Conservation (phyloP, 2,797 vertebrate genomes). For the Pelochelys cantorii region DNA sequence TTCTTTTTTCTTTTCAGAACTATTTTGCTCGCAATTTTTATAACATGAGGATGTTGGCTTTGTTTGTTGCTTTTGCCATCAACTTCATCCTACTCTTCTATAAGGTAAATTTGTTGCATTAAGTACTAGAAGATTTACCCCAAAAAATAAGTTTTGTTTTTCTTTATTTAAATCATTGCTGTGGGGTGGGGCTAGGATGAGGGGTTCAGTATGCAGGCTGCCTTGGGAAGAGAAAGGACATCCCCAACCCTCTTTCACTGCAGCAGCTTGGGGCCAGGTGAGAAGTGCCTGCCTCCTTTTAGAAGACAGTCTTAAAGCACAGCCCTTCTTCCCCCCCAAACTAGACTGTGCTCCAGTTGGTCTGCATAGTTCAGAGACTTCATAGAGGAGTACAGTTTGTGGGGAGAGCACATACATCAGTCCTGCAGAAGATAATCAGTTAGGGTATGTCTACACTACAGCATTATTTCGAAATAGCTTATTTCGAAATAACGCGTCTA, state of each 20-base stretch:
- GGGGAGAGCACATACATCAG: not conserved
- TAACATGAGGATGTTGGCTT: constrained; percentile 98
- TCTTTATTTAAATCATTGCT: not conserved
- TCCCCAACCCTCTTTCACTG: too few species aligned
- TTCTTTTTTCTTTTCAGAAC: constrained; percentile 84
- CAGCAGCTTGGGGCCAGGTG: too few species aligned
- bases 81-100: constrained; percentile 99
- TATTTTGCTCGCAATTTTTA: constrained; percentile 99
- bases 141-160: too few species aligned
- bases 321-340: not conserved
- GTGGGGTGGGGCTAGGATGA: too few species aligned
- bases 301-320: not conserved
- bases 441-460: too few species aligned
- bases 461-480: too few species aligned
- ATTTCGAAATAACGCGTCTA: too few species aligned
- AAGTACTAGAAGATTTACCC: too few species aligned
- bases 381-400: not conserved
- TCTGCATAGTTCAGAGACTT: not conserved
- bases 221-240: too few species aligned
- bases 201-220: too few species aligned
- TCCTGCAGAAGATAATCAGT: not conserved
- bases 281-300: not conserved
- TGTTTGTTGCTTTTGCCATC: constrained; percentile 97
- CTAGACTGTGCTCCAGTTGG: not conserved
- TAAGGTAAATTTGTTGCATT: constrained; percentile 84